A percentile compares a stretch with the other conserved stretches of the same genome.
Conservation (phyloP, 2,113 vertebrate genomes). For the Heterotis niloticus region DNA sequence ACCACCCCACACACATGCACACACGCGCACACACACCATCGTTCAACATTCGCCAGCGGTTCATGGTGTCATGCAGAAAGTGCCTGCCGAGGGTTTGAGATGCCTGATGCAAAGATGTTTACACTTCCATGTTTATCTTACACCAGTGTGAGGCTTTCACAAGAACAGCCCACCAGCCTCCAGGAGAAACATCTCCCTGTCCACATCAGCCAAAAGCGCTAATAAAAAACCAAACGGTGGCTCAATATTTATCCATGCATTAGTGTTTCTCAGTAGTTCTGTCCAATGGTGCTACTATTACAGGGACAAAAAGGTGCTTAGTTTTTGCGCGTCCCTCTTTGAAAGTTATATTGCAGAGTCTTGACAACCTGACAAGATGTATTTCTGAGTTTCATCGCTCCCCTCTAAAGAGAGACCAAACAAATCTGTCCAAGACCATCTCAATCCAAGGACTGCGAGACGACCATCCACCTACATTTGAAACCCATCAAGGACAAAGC, state of each 20-base stretch:
- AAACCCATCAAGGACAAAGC: not conserved
- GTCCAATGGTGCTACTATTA: not conserved
- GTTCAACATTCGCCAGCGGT: not conserved
- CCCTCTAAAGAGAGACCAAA: not conserved
- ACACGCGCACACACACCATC: not conserved
- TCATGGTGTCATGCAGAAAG: not conserved
- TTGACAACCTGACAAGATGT: not conserved
- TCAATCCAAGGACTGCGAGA: not conserved
- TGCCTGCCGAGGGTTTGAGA: slow-evolving; percentile 12
- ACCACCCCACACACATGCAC: not conserved
- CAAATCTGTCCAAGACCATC: not conserved
- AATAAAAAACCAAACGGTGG: slow-evolving; percentile 23
- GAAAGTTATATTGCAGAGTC: not conserved
- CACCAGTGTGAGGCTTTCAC: not conserved
- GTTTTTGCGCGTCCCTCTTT: not conserved
- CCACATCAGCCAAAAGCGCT: not conserved
- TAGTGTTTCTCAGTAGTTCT: slow-evolving; percentile 19
- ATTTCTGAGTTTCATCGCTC: not conserved
- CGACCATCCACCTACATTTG: not conserved
- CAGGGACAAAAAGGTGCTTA: not conserved
- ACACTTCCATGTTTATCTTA: slow-evolving; percentile 20
- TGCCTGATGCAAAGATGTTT: not conserved
- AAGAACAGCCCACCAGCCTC: slow-evolving; percentile 12
- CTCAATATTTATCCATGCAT: slow-evolving; percentile 25
- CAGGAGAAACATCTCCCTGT: not conserved